A percentile compares a stretch with the other conserved stretches of the same genome.
These are phyloP conservation scores for Dasyprocta punctata DNA, from an alignment of 2,113 vertebrate species.

Conservation along the genomic window DNA sequence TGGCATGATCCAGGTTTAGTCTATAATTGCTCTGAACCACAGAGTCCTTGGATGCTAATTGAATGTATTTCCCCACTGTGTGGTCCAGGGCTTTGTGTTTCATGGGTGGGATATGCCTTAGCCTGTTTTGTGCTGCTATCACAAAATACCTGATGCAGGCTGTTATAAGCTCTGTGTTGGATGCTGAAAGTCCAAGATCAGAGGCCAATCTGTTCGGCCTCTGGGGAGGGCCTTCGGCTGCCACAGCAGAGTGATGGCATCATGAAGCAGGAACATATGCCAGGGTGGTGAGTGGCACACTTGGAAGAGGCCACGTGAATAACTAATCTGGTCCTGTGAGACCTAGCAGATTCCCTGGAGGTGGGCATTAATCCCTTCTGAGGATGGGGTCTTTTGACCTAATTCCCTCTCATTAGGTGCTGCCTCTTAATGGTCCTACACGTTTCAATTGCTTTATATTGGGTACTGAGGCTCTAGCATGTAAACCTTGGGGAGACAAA, in stretches of 20 bases:
- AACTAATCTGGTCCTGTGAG: not conserved
- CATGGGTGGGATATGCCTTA: not conserved
- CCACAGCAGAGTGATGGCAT: not conserved
- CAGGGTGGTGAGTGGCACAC: not conserved
- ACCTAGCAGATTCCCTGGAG: not conserved
- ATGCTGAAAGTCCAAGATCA: not conserved
- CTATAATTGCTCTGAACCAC: not conserved
- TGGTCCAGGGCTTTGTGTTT: not conserved
- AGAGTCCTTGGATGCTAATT: not conserved
- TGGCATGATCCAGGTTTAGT: not conserved
- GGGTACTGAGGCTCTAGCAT: not conserved
- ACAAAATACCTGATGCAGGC: not conserved
- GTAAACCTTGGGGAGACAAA: not conserved
- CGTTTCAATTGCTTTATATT: not conserved
- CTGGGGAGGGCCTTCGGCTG: not conserved
- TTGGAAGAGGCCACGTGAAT: not conserved
- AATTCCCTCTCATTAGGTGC: too few species aligned
- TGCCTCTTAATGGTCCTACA: not conserved
- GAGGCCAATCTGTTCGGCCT: not conserved
- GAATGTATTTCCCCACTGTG: not conserved
- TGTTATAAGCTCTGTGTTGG: not conserved
- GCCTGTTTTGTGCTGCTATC: not conserved
- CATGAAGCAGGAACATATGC: not conserved
- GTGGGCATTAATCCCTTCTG: not conserved
- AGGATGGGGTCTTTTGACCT: not conserved